These are phyloP conservation scores for Amazonetta brasiliensis DNA, from an alignment of 2,797 vertebrate genomes.

Conservation along the genomic window DNA sequence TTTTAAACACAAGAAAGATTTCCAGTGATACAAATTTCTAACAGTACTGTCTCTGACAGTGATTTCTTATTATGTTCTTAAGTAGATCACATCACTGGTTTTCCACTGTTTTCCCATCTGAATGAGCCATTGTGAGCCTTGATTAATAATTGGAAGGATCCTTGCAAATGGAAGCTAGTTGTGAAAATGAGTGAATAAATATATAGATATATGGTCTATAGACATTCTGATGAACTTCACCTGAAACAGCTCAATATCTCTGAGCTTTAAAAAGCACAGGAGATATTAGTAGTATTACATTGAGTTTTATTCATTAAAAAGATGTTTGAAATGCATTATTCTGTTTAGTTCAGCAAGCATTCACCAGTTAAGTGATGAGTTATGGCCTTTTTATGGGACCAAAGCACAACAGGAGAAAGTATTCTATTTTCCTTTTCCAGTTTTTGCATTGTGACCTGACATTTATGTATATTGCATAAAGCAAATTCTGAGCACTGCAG, in stretches of 20 bases:
- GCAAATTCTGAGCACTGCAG: background rate
- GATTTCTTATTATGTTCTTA: background rate
- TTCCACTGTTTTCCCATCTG: background rate
- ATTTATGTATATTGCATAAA: conserved; percentile 60
- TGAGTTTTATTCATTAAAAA: conserved; percentile 20
- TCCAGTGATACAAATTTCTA: background rate
- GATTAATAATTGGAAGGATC: conserved; percentile 10
- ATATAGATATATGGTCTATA: background rate
- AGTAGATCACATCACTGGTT: background rate
- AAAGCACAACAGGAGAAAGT: conserved; percentile 38
- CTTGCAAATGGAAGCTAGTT: background rate
- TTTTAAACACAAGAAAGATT: background rate
- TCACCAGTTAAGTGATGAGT: conserved; percentile 47
- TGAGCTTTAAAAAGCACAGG: background rate
- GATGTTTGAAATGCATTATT: background rate
- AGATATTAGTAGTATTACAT: background rate
- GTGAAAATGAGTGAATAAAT: background rate
- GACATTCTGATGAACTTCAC: background rate
- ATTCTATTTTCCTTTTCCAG: conserved; percentile 53
- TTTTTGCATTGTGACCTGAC: conserved; percentile 36
- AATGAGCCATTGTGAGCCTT: background rate
- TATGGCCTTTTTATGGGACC: background rate
- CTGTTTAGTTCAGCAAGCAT: background rate
- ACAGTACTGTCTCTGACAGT: background rate
- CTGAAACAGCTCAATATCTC: background rate